Evolutionary conservation across 2,888 invertebrate species (phyloP), one percentile per base, ranked within the genome.

Genomic region (Luffia ferchaultella): DNA sequence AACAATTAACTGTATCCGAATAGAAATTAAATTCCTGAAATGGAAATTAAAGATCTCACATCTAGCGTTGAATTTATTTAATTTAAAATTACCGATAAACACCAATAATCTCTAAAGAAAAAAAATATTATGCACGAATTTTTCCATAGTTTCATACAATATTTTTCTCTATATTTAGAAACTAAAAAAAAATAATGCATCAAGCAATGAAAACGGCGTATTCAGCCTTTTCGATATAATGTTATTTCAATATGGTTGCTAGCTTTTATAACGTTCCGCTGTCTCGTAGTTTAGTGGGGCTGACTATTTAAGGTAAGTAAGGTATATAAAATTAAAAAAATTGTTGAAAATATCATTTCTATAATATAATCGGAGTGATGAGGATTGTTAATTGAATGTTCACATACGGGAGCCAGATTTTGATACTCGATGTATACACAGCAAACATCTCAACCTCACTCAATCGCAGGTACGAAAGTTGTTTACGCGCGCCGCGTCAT

Each of bases 201-300:
- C n/a, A n/a, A 30, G 30, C 30, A 30, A 30, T 30, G 5, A 30
- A 30, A 30, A 30, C 30, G 30, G 30, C 30, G 30, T 30, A 30
- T 30, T 30, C 30, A 7, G 30, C 30, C 30, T 7, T 61, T 63
- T 62, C 62, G 64, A 66, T 69, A 68, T 70, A 66, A 64, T 67
- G 66, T 65, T 62, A 62, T n/a, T n/a, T n/a, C n/a, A 65, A 67
- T 66, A 62, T 70, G 66, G 67, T 73, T 73, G 65, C 62, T 74
- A 75, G 74, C 74, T 76, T 74, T 72, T 73, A 68, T 70, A 73
- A 70, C 62, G 68, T 73, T 70, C 70, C 61, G 71, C 76, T 74
- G 60, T 67, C 56, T 59, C 61, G 63, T 75, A 73, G 68, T 56
- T 60, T 70, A 69, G 62, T 62, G 30, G 12, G 12, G 64, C 59